Base-by-base conservation (phyloP, 2,113 vertebrate genomes). In the Mesembrinibis cayennensis region DNA sequence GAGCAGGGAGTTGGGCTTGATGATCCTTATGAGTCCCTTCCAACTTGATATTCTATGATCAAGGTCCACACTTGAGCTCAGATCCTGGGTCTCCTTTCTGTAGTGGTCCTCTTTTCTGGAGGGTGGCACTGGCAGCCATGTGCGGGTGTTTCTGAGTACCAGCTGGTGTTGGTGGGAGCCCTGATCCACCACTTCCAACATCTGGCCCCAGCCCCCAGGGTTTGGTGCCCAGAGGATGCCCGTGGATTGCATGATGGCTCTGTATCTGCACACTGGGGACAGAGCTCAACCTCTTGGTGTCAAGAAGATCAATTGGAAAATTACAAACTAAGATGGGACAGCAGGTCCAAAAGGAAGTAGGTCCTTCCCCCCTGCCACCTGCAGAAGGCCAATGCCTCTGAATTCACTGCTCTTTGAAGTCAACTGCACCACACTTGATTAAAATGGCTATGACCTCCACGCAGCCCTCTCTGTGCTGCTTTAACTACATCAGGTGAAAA, bases 131-230 rank as follows among this genome's bases (percentile, higher is more conserved):
- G 1, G 5, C 15, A 63, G 62, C 30, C 10, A 1, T 0, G 2
- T 16, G 42, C 0, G 1, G 30, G 6, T 58, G 42, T 80, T 40
- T 55, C 40, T 74, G 52, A 70, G 32, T 16, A 52, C 9, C 19
- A 73, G 23, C 34, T 36, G 36, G 40, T 61, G 34, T 5, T 70
- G 72, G 34, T 73, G 61, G 38, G 69, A 84, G 36, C 32, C 25
- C 47, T 74, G 44, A 25, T 55, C 12, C 38, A 40, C n/a, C 6
- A 47, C 29, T 50, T 87, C 25, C 25, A 63, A 71, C 79, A 55
- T 14, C 23, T 44, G 23, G 5, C 55, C 55, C 47, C 0, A 0
- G 10, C 3, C 6, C 16, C 7, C 26, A 45, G 17, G 27, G 4
- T 45, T 42, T 78, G 34, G 25, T 88, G 59, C 27, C n/a, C 70